Conservation (phyloP, 2,888 invertebrate species). For the Sarcophaga carnaria region DNA sequence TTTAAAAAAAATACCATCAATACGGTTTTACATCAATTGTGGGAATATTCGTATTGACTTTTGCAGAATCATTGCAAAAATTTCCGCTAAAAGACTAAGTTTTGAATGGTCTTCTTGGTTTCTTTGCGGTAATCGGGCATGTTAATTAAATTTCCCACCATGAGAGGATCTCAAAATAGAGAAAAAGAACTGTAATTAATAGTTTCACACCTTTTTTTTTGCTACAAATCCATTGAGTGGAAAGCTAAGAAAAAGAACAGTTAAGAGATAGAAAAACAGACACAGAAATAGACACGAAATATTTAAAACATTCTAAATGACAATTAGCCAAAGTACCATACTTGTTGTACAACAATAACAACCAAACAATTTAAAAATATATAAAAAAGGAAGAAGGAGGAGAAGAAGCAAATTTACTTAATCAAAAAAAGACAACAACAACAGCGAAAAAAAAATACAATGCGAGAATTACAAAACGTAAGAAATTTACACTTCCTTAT, state of each 20-base stretch:
- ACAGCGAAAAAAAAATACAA: not conserved
- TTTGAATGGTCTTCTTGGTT: too few relatives aligned
- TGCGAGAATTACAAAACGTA: too few relatives aligned
- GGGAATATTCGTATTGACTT: too few relatives aligned
- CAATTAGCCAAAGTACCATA: slow-evolving; percentile 54
- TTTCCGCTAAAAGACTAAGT: too few relatives aligned
- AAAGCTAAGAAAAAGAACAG: not conserved
- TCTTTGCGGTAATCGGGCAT: too few relatives aligned
- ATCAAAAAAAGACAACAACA: slow-evolving; percentile 7
- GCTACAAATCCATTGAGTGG: too few relatives aligned
- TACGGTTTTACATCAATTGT: too few relatives aligned
- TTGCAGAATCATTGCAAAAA: too few relatives aligned
- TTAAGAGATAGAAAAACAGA: not conserved
- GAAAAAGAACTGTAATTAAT: slow-evolving; percentile 8
- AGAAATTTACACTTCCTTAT: slow-evolving; percentile 49
- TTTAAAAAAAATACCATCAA: too few relatives aligned
- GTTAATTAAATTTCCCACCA: too few relatives aligned
- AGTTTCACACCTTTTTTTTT: slow-evolving; percentile 31
- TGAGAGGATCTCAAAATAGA: not conserved
- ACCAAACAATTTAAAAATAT: not conserved
- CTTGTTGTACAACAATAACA: slow-evolving; percentile 9
- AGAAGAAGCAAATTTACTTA: slow-evolving; percentile 33
- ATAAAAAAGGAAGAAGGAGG: too few relatives aligned
- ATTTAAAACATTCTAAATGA: slow-evolving; percentile 30
- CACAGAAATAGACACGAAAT: not conserved